Evolutionary conservation across 64 coral and sea anemone species (phyloP).

Genomic region (Montipora foliosa): DNA sequence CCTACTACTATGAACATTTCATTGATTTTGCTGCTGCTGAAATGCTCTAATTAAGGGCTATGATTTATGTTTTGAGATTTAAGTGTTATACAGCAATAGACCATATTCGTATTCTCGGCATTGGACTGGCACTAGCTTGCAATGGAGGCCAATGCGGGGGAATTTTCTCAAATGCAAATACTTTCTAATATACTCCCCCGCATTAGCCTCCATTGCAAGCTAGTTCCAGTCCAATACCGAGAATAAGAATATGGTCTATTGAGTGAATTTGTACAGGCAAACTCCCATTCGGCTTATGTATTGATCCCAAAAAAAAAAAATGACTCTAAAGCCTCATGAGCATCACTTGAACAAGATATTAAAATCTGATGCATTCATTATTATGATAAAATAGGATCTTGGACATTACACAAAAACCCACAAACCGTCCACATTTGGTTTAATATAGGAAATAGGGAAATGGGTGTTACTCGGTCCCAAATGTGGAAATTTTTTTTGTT

Average conservation of each 20-base stretch:
- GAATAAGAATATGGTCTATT: no score
- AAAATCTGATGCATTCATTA: neutral
- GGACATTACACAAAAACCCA: neutral
- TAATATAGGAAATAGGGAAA: neutral
- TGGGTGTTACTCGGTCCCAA: neutral
- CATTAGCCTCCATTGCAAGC: no score
- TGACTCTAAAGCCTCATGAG: neutral
- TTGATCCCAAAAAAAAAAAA: neutral
- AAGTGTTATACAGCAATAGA: no score
- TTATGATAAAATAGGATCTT: neutral
- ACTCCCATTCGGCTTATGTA: no score
- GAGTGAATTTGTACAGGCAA: no score
- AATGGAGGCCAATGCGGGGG: no score
- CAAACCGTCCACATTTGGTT: neutral
- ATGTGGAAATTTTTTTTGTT: neutral
- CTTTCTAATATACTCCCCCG: no score
- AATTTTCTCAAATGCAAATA: no score
- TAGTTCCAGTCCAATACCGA: no score
- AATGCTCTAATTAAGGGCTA: neutral
- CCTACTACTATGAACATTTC: slow-evolving; percentile 31
- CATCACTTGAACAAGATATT: neutral
- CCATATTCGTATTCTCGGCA: no score
- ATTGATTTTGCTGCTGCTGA: slow-evolving; percentile 18
- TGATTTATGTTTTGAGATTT: no score
- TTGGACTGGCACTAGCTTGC: no score